Evolutionary conservation across 2,888 invertebrate species (phyloP), one percentile per base, ranked within the genome.

Genomic region (Ctenicera cuprea): DNA sequence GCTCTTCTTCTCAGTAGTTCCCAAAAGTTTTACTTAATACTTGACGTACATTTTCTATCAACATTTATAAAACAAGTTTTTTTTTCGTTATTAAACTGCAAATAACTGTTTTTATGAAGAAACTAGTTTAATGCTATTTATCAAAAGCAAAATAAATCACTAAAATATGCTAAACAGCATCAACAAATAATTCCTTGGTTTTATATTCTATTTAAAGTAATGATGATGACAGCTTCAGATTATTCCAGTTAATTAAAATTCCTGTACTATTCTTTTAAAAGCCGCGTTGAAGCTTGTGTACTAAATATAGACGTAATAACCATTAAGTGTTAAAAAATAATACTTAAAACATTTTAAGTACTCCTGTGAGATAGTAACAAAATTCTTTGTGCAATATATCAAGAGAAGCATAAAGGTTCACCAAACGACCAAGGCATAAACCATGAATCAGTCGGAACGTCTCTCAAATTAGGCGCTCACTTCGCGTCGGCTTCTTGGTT

Each of bases 1-100:
- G 37, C 37, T 52, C 26, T 52, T 52, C 26, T 52, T 26, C 9
- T 26, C 52, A 37, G 57, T 22, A 20, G 37, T 57, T 37, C 57
- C 16, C 16, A 57, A 57, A 16, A 54, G 14, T 26, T 30, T 57
- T 22, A 22, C 11, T 20, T 14, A 9, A 38, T 38, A 38, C 7
- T 38, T 38, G n/a, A 38, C 11, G 11, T 12, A 38, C 2, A 12
- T 12, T n/a, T 38, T 38, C 5, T 38, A 38, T 12, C n/a, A 12
- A 11, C 3, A 7, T 38, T 38, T 3, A 12, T 38, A 26, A 26
- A 26, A 26, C 26, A 26, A 26, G 26, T 26, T 26, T 26, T 26
- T 26, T 38, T 3, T 3, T 12, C 1, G n/a, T 2, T 2, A 2
- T 38, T 7, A 38, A 38, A 11, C n/a, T 9, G 1, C 7, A 4